Evolutionary conservation across 1,140 invertebrate genomes (phyloP).

Genomic region (Cydia splendana): DNA sequence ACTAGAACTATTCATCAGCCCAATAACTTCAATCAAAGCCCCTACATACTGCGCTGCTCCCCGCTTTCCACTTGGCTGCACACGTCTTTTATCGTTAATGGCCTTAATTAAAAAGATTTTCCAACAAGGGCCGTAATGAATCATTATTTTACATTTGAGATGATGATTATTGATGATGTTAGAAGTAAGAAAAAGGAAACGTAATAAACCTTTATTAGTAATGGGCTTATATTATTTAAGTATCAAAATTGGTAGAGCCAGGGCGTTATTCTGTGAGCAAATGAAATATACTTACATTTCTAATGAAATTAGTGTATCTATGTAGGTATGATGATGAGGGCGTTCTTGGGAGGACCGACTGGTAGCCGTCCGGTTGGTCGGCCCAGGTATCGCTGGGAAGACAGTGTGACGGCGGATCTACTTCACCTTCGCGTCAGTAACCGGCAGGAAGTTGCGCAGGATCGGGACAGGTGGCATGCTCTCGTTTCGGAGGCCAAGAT

Average conservation of each 20-base stretch:
- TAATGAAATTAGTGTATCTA: too few species aligned
- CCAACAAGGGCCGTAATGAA: conserved; percentile 20
- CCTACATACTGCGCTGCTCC: not conserved
- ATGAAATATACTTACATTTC: too few species aligned
- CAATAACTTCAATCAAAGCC: conserved; percentile 23
- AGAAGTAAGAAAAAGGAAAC: not conserved
- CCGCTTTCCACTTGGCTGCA: conserved; percentile 27
- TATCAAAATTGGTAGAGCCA: not conserved
- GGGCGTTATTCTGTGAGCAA: too few species aligned
- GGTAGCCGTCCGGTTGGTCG: too few species aligned
- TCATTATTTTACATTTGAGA: conserved; percentile 33
- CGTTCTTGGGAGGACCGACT: too few species aligned
- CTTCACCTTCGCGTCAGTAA: too few species aligned
- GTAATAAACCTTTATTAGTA: not conserved
- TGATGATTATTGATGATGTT: conserved; percentile 26
- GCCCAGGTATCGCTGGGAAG: too few species aligned
- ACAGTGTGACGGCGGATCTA: too few species aligned
- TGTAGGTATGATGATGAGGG: too few species aligned
- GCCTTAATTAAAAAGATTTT: conserved; percentile 34
- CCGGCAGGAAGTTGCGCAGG: too few species aligned
- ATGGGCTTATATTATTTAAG: not conserved
- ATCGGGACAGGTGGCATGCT: too few species aligned
- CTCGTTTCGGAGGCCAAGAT: too few species aligned
- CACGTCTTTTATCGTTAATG: conserved; percentile 33
- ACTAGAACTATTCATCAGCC: conserved; percentile 9